phyloP scores from a whole-genome alignment of 2,888 invertebrate genomes.

The Adineta ricciae region DNA sequence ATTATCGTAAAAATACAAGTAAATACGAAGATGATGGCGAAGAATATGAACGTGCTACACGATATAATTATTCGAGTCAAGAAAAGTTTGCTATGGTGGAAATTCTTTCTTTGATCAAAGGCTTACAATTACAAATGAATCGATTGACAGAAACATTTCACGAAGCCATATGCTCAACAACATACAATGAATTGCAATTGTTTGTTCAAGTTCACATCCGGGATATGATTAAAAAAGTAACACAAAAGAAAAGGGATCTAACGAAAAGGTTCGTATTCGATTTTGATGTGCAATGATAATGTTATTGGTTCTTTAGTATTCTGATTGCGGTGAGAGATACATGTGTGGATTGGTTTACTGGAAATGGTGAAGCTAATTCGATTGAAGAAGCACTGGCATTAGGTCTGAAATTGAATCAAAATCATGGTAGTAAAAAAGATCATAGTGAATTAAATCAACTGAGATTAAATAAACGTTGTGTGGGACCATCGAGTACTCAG shows the following conservation, averaged over 20 bases:
- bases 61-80: constrained; percentile 90
- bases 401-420: constrained; percentile 83
- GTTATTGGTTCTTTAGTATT: constrained; percentile 59
- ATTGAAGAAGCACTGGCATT: constrained; percentile 80
- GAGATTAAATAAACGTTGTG: constrained; percentile 60
- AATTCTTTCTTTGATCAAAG: constrained; percentile 97
- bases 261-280: constrained; percentile 53
- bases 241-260: constrained; percentile 92
- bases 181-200: constrained; percentile 90
- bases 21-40: constrained; percentile 90
- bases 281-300: too few species aligned
- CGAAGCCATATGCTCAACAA: constrained; percentile 75
- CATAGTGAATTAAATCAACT: constrained; percentile 57
- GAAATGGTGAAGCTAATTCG: constrained; percentile 58
- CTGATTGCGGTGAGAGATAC: constrained; percentile 92
- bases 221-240: constrained; percentile 85
- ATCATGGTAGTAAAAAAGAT: constrained; percentile 70
- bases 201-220: constrained; percentile 79
- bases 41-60: constrained; percentile 90
- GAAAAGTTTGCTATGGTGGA: constrained; percentile 96
- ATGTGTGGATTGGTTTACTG: constrained; percentile 87
- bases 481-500: constrained; percentile 61
- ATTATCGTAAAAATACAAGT: constrained; percentile 77
- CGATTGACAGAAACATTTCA: constrained; percentile 27
- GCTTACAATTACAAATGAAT: constrained; percentile 60